These are phyloP conservation scores for Drosophila basisetae DNA, from an alignment of 2,888 invertebrate genomes.

Conservation along the genomic window DNA sequence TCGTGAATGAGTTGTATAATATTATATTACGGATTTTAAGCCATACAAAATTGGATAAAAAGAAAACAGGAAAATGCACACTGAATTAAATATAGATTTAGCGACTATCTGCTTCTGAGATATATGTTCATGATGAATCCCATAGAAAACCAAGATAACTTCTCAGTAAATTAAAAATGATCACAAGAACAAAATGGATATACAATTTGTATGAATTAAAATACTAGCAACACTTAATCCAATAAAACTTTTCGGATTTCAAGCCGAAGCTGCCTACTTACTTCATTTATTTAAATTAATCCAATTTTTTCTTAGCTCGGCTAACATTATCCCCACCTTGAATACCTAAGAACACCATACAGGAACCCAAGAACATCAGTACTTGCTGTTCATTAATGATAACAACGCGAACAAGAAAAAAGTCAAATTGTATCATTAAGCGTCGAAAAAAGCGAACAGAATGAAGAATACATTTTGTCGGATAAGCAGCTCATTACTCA, in stretches of 20 bases:
- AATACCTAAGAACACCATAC: neutral
- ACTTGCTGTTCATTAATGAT: slow-evolving; percentile 45
- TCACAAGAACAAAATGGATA: neutral
- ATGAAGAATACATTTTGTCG: slow-evolving; percentile 53
- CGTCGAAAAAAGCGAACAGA: slow-evolving; percentile 11
- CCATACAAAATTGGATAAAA: neutral
- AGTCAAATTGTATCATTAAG: slow-evolving; percentile 69
- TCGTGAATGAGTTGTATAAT: neutral
- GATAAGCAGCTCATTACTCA: slow-evolving; percentile 80
- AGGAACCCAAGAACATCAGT: neutral
- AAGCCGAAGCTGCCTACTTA: neutral
- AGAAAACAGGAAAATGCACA: neutral
- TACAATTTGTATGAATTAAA: neutral
- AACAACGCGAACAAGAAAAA: slow-evolving; percentile 18
- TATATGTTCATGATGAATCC: neutral
- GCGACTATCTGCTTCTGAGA: neutral
- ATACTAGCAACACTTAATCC: neutral
- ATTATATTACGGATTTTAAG: neutral
- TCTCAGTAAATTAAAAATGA: neutral
- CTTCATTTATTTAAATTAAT: slow-evolving; percentile 7
- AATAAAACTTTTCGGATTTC: neutral
- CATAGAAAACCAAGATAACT: neutral
- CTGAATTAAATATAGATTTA: neutral
- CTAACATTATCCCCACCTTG: neutral
- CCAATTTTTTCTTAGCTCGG: neutral